A percentile compares a stretch with the other conserved stretches of the same genome.
phyloP scores from a whole-genome alignment of 1,140 invertebrate species.

The Diprion similis region DNA sequence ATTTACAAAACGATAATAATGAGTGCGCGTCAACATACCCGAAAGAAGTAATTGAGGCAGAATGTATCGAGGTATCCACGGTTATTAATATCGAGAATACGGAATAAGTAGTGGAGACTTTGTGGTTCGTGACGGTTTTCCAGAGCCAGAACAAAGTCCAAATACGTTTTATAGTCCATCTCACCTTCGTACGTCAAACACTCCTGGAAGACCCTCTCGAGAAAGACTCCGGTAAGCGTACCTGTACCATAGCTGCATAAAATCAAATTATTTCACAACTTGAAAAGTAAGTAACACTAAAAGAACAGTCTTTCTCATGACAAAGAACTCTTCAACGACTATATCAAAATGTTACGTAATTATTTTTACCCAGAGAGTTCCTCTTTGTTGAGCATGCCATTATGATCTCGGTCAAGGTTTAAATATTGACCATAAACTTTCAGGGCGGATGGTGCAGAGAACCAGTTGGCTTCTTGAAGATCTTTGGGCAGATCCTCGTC shows the following conservation, averaged over 20 bases:
- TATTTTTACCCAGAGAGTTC: conserved; percentile 78
- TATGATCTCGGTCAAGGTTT: conserved; percentile 92
- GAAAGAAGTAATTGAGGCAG: conserved; percentile 92
- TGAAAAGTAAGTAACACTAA: not conserved
- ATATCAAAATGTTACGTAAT: too few relatives aligned
- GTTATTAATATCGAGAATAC: conserved; percentile 90
- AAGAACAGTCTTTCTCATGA: not conserved
- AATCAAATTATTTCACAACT: conserved; percentile 18
- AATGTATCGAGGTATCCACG: conserved; percentile 90
- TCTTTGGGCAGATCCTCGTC: conserved; percentile 87
- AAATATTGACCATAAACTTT: conserved; percentile 93
- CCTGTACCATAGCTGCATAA: conserved; percentile 83
- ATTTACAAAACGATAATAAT: conserved; percentile 16
- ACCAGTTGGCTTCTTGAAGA: conserved; percentile 91
- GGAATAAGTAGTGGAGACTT: conserved; percentile 90
- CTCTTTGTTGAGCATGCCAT: conserved; percentile 92
- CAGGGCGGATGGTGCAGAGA: conserved; percentile 89
- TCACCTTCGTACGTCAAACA: conserved; percentile 95
- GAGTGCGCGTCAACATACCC: conserved; percentile 62
- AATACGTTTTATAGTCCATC: conserved; percentile 98
- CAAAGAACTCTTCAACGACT: not conserved
- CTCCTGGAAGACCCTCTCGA: conserved; percentile 94
- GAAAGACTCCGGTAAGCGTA: conserved; percentile 89
- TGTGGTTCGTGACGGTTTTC: conserved; percentile 93
- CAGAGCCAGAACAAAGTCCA: conserved; percentile 93